Conservation (phyloP, 2,888 invertebrate species). For the Seira ritae region DNA sequence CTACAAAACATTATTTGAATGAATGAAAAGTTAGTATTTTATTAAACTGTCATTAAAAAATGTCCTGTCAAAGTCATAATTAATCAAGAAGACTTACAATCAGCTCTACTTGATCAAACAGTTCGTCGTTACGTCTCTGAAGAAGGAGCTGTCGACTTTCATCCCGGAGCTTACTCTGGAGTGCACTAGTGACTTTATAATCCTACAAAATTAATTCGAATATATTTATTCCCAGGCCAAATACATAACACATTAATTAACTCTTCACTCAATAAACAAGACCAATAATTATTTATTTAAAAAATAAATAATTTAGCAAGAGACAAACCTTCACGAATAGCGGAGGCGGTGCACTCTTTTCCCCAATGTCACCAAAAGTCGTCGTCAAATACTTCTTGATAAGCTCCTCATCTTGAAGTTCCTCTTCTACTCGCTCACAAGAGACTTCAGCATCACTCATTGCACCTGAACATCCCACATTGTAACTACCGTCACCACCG, state of each 20-base stretch:
- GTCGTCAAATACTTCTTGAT: conserved; percentile 27
- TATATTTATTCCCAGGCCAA: too few species aligned
- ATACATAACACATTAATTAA: too few species aligned
- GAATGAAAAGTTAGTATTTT: too few species aligned
- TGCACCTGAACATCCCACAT: neutral
- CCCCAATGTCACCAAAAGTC: conserved; percentile 18
- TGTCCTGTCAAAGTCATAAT: conserved; percentile 20
- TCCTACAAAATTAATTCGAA: conserved; percentile 16
- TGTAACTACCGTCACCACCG: neutral
- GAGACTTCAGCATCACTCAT: conserved; percentile 30
- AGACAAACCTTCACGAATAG: conserved; percentile 38
- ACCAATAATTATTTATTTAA: neutral
- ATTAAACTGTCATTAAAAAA: too few species aligned
- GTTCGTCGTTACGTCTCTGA: conserved; percentile 88
- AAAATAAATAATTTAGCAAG: neutral
- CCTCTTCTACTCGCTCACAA: conserved; percentile 27
- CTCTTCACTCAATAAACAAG: too few species aligned
- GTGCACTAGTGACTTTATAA: conserved; percentile 45
- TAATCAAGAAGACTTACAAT: conserved; percentile 74
- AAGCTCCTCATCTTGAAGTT: conserved; percentile 15
- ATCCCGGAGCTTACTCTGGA: conserved; percentile 78
- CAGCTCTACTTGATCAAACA: conserved; percentile 91
- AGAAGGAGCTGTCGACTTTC: conserved; percentile 92
- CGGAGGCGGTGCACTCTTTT: neutral
- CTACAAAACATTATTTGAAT: conserved; percentile 74